phyloP scores from a whole-genome alignment of 2,797 vertebrate species.

The Ptychobarbus kaznakovi region DNA sequence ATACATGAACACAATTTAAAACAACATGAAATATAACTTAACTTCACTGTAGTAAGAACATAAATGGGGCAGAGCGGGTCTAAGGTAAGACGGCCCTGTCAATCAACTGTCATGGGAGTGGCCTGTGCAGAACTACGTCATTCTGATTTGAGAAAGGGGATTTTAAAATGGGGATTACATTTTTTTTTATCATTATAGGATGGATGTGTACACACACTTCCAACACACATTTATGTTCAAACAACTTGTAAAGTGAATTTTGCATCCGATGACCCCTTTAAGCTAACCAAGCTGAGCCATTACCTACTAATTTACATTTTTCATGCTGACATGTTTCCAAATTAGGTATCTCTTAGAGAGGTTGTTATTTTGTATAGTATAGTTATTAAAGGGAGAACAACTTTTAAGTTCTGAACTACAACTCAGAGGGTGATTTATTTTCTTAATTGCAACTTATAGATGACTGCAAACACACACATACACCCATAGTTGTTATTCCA shows the following conservation, averaged over 20 bases:
- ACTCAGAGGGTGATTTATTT: background rate
- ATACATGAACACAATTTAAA: background rate
- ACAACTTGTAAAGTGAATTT: no score
- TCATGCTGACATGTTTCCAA: background rate
- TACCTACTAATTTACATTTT: conserved; percentile 11
- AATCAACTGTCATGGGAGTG: no score
- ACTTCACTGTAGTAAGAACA: background rate
- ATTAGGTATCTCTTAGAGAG: background rate
- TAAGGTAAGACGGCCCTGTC: no score
- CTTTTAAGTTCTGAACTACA: background rate
- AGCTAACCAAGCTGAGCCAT: conserved; percentile 15
- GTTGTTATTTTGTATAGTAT: conserved; percentile 10
- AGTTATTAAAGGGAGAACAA: background rate
- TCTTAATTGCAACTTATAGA: background rate
- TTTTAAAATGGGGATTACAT: no score
- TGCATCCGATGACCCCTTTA: background rate
- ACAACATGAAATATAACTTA: background rate
- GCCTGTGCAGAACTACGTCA: no score
- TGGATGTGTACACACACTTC: no score
- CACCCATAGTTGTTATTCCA: background rate
- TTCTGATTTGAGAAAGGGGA: no score
- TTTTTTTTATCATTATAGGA: no score
- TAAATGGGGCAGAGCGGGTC: no score
- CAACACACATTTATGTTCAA: no score
- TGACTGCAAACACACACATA: conserved; percentile 5